Base-by-base conservation (phyloP, 2,797 vertebrate genomes). In the Agapornis canus region DNA sequence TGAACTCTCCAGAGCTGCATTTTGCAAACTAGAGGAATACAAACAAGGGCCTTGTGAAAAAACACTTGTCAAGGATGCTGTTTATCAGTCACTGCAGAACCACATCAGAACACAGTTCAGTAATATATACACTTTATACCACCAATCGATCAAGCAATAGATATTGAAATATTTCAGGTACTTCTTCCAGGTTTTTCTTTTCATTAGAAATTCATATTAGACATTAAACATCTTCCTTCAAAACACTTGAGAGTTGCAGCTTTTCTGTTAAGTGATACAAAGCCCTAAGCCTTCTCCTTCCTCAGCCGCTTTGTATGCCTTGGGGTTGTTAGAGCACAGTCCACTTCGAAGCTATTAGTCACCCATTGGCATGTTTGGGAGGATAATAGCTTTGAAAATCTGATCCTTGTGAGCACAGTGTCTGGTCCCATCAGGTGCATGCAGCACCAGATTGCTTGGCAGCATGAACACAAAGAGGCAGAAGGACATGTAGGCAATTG, bases 301-400 rank as follows among this genome's bases (percentile, higher is more conserved):
- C 85, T 86, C 76, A 83, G 57, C 21, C 39, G 7, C 66, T 92
- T 59, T 72, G 35, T 61, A 4, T 0, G 2, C 59, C 72, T 45
- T 54, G 22, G 69, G 35, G 27, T 61, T 82, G 60, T 61, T 15
- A 26, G 27, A 89, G 56, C 61, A 56, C 0, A 52, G 82, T 13
- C 69, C 90, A 91, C 90, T 96, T 45, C 66, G 77, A 84, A 94
- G 80, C 91, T 82, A 91, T 92, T 96, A 97, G 92, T 94, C 91
- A 92, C 92, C 89, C 82, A 15, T 43, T 35, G 65, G 79, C 57
- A 48, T 66, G 51, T 81, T 91, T 87, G 56, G 79, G 59, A 82
- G 52, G n/a, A 82, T 83, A 68, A 86, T 64, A 51, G 91, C 95
- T 96, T 95, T 94, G 85, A 90, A 92, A 90, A 88, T 56, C 73